Conservation (phyloP, 2,888 invertebrate species). For the Caenorhabditis sp. region DNA sequence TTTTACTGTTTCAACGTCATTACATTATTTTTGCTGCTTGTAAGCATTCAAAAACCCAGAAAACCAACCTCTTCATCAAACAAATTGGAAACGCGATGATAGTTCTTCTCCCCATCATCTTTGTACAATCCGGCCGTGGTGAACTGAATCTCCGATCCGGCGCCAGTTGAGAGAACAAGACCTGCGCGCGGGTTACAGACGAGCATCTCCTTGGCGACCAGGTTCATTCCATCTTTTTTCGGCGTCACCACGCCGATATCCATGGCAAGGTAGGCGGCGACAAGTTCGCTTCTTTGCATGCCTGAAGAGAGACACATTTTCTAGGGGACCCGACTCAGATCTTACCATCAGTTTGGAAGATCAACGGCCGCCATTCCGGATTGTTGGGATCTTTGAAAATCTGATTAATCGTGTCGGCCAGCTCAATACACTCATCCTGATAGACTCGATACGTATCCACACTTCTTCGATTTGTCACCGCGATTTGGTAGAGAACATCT, state of each 20-base stretch:
- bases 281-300: conserved; percentile 62
- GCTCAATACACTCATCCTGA: conserved; percentile 68
- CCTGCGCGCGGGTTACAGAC: conserved; percentile 69
- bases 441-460: conserved; percentile 70
- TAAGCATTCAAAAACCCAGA: too few relatives aligned
- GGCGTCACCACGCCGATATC: conserved; percentile 71
- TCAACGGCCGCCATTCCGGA: conserved; percentile 67
- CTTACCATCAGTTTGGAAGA: conserved; percentile 67
- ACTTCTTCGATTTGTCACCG: conserved; percentile 69
- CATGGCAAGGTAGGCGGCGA: conserved; percentile 71
- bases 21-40: too few relatives aligned
- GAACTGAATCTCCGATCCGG: conserved; percentile 70
- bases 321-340: too few relatives aligned
- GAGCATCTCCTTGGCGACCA: conserved; percentile 71
- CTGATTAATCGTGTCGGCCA: conserved; percentile 65
- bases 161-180: conserved; percentile 67
- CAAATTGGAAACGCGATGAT: conserved; percentile 65
- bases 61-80: conserved; percentile 60
- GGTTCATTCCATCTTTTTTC: conserved; percentile 70
- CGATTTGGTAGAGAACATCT: conserved; percentile 69
- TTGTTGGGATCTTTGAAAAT: conserved; percentile 42
- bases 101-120: conserved; percentile 63
- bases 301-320: conserved; percentile 32
- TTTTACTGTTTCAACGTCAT: too few relatives aligned
- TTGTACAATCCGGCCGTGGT: conserved; percentile 67